A percentile compares a stretch with the other conserved stretches of the same genome.
phyloP scores from a whole-genome alignment of 2,888 invertebrate genomes.

The Xylota sylvarum region DNA sequence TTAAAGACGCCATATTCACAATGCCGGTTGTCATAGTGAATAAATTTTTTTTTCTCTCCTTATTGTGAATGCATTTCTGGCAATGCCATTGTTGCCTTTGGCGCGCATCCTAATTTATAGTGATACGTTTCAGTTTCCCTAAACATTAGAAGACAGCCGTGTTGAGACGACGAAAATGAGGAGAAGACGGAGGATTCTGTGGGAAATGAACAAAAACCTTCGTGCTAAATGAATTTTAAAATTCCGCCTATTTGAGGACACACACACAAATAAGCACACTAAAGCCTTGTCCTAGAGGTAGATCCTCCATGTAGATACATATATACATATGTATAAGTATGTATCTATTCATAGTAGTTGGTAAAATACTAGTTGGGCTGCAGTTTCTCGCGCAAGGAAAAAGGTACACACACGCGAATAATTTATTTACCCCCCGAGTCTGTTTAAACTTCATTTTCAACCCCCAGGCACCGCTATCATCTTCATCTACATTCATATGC shows the following conservation, averaged over 20 bases:
- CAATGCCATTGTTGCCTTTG: constrained; percentile 19
- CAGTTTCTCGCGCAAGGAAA: constrained; percentile 51
- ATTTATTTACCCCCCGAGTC: constrained; percentile 66
- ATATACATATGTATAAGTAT: too few species aligned
- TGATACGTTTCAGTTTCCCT: constrained; percentile 28
- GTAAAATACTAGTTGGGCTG: constrained; percentile 55
- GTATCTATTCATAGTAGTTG: constrained; percentile 29
- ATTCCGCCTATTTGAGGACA: constrained; percentile 65
- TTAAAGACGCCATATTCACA: too few species aligned
- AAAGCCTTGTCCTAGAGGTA: constrained; percentile 35
- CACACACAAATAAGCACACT: constrained; percentile 44
- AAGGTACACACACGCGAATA: constrained; percentile 67
- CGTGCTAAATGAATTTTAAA: constrained; percentile 67
- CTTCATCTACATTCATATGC: constrained; percentile 43
- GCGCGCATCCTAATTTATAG: constrained; percentile 24
- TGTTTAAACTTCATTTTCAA: constrained; percentile 66
- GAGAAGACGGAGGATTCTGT: constrained; percentile 32
- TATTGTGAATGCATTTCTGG: constrained; percentile 14
- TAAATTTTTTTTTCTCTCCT: too few species aligned
- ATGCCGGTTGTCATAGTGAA: too few species aligned
- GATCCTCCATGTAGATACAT: constrained; percentile 19
- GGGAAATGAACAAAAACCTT: constrained; percentile 56
- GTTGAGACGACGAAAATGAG: constrained; percentile 36
- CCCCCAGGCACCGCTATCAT: constrained; percentile 51
- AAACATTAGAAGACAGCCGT: constrained; percentile 33